These are phyloP conservation scores for Crotalus horridus DNA, from an alignment of 2,113 vertebrate species.

Conservation along the genomic window DNA sequence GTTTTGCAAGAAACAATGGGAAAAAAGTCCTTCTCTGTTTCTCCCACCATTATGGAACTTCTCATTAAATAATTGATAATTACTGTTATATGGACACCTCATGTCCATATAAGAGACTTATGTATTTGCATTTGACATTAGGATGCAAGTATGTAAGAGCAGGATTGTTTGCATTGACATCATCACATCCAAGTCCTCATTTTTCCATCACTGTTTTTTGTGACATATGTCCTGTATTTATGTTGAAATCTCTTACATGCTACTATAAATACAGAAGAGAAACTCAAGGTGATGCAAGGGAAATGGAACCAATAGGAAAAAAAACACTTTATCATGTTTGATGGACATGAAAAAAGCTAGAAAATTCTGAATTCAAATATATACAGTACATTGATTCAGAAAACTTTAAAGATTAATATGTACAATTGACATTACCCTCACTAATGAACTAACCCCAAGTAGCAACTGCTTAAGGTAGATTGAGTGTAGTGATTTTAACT, in stretches of 20 bases:
- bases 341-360: neutral
- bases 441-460: neutral
- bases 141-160: neutral
- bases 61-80: neutral
- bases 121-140: neutral
- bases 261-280: neutral
- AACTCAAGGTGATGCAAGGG: neutral
- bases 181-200: neutral
- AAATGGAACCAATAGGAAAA: neutral
- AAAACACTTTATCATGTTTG: neutral
- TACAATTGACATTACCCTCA: neutral
- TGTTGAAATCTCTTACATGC: neutral
- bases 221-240: neutral
- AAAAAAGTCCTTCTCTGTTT: neutral
- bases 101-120: neutral
- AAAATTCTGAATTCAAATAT: neutral
- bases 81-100: neutral
- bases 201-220: neutral
- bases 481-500: neutral
- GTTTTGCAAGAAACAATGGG: neutral
- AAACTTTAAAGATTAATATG: neutral
- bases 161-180: neutral
- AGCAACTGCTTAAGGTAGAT: neutral
- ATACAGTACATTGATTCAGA: neutral
- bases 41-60: neutral